Evolutionary conservation across 2,797 vertebrate genomes (phyloP).

Genomic region (Peromyscus aztecus): DNA sequence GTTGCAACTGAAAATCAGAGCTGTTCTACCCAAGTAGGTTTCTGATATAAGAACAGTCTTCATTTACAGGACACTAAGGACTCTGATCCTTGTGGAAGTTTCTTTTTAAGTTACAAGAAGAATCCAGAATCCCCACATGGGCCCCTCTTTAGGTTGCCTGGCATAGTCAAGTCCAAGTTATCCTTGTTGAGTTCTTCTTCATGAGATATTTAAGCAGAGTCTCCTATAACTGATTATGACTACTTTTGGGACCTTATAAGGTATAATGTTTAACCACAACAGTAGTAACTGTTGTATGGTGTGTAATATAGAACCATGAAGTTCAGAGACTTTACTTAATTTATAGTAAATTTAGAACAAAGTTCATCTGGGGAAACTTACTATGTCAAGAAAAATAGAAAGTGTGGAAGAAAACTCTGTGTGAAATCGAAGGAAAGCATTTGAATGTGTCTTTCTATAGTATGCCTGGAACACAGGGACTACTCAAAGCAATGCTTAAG

Average conservation of each 20-base stretch:
- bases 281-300: constrained; percentile 11
- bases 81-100: not conserved
- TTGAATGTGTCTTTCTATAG: not conserved
- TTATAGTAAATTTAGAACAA: constrained; percentile 48
- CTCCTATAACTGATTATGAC: not conserved
- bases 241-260: constrained; percentile 39
- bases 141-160: not conserved
- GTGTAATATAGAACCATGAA: constrained; percentile 62
- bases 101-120: not conserved
- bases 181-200: not conserved
- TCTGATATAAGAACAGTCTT: not conserved
- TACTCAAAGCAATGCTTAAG: not conserved
- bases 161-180: not conserved
- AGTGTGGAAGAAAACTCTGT: not conserved
- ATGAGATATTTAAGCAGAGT: constrained; percentile 21
- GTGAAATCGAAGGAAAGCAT: constrained; percentile 52
- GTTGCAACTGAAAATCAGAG: not conserved
- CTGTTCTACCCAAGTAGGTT: not conserved
- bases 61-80: not conserved
- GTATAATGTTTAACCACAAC: constrained; percentile 14
- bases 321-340: constrained; percentile 45
- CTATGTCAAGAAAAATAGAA: constrained; percentile 54
- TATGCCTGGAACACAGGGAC: not conserved
- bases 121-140: too few species aligned
- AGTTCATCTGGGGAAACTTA: constrained; percentile 35